Percentiles rank a stretch among this genome's conserved stretches.
phyloP scores from a whole-genome alignment of 2,888 invertebrate genomes.

The Dolomedes plantarius region DNA sequence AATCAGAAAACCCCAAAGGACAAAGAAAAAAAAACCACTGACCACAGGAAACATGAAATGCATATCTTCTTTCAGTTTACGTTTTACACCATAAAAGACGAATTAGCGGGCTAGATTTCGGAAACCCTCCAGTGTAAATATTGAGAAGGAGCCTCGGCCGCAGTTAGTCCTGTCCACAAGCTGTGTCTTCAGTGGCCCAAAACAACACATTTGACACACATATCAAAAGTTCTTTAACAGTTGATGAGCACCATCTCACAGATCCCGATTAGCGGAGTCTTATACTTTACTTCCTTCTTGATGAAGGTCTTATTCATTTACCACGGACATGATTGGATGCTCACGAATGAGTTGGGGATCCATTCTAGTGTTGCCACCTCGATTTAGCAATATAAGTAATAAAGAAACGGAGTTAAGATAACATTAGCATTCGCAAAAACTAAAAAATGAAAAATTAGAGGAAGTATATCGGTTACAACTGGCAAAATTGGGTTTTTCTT shows the following conservation, averaged over 20 bases:
- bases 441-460: too few species aligned
- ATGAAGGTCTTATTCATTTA: background rate
- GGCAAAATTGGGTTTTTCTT: too few species aligned
- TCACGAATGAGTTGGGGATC: background rate
- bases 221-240: constrained; percentile 9
- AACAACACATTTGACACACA: constrained; percentile 20
- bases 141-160: background rate
- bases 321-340: background rate
- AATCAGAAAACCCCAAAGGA: background rate
- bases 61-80: background rate
- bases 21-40: background rate
- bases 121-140: background rate
- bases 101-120: too few species aligned
- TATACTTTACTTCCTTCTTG: background rate
- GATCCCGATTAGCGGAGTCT: constrained; percentile 17
- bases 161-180: background rate
- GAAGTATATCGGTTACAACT: too few species aligned
- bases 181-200: constrained; percentile 46
- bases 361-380: background rate
- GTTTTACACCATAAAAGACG: too few species aligned
- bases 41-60: too few species aligned
- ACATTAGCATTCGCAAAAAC: too few species aligned
- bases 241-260: background rate
- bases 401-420: too few species aligned
- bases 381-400: too few species aligned